Percentiles rank a stretch among this genome's conserved stretches.
Conservation (phyloP, 2,797 vertebrate genomes). For the Rhadinocentrus ornatus region DNA sequence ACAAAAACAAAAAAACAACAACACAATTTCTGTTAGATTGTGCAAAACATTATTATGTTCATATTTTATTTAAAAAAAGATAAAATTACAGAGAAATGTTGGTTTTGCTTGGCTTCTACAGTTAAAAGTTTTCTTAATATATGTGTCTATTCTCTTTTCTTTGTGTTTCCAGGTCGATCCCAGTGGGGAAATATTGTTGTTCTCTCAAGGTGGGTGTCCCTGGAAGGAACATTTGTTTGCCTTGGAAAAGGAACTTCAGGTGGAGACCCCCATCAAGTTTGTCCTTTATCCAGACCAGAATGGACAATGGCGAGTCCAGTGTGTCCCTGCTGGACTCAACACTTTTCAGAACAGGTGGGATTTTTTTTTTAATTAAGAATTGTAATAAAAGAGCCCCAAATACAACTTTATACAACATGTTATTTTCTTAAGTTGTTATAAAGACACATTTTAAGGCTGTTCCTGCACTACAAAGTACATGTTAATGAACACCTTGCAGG, state of each 20-base stretch:
- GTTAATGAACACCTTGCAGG: background rate
- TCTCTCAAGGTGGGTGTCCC: slow-evolving; percentile 89
- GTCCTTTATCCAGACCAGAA: slow-evolving; percentile 88
- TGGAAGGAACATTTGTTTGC: slow-evolving; percentile 95
- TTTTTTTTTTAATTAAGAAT: too few relatives aligned
- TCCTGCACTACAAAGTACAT: slow-evolving; percentile 2
- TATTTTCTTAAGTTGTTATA: background rate
- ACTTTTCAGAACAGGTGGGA: slow-evolving; percentile 92
- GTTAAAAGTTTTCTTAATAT: background rate
- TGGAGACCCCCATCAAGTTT: slow-evolving; percentile 84
- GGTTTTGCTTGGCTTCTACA: background rate
- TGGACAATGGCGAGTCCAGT: slow-evolving; percentile 92
- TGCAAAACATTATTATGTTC: background rate
- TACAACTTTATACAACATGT: background rate
- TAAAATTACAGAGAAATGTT: background rate
- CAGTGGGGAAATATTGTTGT: slow-evolving; percentile 87
- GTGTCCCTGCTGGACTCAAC: slow-evolving; percentile 87
- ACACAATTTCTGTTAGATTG: too few relatives aligned
- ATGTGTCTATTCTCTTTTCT: background rate
- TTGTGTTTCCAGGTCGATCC: slow-evolving; percentile 84
- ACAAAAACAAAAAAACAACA: too few relatives aligned
- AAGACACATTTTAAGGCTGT: slow-evolving; percentile 16
- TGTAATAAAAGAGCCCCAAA: background rate
- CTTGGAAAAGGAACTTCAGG: slow-evolving; percentile 85
- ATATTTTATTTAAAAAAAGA: background rate